These are phyloP conservation scores for Eristalinus aeneus DNA, from an alignment of 2,888 invertebrate genomes.

Conservation along the genomic window DNA sequence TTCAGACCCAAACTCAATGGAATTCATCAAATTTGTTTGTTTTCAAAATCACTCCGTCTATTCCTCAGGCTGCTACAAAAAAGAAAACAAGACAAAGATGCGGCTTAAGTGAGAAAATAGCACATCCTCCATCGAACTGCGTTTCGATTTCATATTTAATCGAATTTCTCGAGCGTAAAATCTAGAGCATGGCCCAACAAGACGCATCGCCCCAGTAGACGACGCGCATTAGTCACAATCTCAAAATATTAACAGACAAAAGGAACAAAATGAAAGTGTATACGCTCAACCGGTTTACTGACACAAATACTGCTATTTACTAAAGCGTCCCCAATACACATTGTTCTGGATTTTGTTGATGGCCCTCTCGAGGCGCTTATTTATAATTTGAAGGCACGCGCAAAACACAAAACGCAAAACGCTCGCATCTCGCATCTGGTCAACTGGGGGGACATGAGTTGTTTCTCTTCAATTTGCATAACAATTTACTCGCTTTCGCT, in stretches of 20 bases:
- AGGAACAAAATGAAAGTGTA: not conserved
- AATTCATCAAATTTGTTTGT: not conserved
- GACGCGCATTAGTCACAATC: not conserved
- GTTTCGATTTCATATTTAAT: constrained; percentile 1
- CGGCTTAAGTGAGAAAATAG: not conserved
- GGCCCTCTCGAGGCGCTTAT: not conserved
- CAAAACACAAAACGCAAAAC: not conserved
- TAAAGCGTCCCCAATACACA: constrained; percentile 10
- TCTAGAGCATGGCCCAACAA: not conserved
- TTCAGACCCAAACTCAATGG: not conserved
- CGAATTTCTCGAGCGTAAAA: not conserved
- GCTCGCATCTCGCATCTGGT: not conserved
- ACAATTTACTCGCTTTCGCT: constrained; percentile 4
- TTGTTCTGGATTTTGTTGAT: constrained; percentile 12
- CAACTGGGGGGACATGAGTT: not conserved
- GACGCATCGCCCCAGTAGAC: not conserved
- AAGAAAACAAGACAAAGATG: not conserved
- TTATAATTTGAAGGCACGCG: constrained; percentile 8
- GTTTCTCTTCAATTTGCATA: not conserved
- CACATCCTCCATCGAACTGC: not conserved
- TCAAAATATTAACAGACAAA: constrained; percentile 12
- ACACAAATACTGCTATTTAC: constrained; percentile 26
- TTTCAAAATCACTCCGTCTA: not conserved
- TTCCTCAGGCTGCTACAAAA: not conserved
- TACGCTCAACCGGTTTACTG: constrained; percentile 44